Base-by-base conservation (phyloP, 2,888 invertebrate genomes). In the Anagyrus pseudococci region DNA sequence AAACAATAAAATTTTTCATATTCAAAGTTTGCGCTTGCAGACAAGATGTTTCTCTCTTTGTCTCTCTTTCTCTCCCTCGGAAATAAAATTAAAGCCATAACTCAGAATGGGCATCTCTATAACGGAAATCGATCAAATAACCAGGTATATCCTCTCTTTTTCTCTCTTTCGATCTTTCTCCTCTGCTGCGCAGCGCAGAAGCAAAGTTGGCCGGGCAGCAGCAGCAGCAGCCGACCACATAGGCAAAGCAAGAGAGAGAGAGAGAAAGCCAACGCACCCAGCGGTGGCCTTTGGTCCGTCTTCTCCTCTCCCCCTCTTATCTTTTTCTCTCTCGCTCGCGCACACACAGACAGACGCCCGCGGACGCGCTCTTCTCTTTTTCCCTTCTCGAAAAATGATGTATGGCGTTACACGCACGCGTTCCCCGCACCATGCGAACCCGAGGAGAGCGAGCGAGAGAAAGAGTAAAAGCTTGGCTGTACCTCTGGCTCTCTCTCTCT, bases 371-470 rank as follows among this genome's bases (percentile, higher is more conserved):
- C 10, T 47, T 50, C 26, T 64, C 29, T 53, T 59, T 53, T 61
- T 71, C 48, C 33, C 37, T 50, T 43, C 61, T 64, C 76, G 73
- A 75, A 78, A 76, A 75, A 79, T 80, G 80, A 80, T 80, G 76
- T 75, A 80, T 80, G 78, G 80, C 78, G 77, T 77, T 79, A 77
- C 78, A 77, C 77, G 75, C 75, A 76, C 74, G 73, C 73, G 69
- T 68, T 67, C 70, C 70, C 68, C 69, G n/a, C n/a, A 70, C 69
- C 66, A 40, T 63, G 64, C 63, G 66, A 63, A 61, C 29, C 41
- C 4, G 33, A n/a, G n/a, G n/a, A n/a, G n/a, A n/a, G n/a, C n/a
- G n/a, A n/a, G n/a, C n/a, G n/a, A n/a, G n/a, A n/a, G n/a, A n/a
- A n/a, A n/a, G n/a, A n/a, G n/a, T n/a, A n/a, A n/a, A n/a, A n/a